These are phyloP conservation scores for Phalanger gymnotis DNA, from an alignment of 2,797 vertebrate species.

Conservation along the genomic window DNA sequence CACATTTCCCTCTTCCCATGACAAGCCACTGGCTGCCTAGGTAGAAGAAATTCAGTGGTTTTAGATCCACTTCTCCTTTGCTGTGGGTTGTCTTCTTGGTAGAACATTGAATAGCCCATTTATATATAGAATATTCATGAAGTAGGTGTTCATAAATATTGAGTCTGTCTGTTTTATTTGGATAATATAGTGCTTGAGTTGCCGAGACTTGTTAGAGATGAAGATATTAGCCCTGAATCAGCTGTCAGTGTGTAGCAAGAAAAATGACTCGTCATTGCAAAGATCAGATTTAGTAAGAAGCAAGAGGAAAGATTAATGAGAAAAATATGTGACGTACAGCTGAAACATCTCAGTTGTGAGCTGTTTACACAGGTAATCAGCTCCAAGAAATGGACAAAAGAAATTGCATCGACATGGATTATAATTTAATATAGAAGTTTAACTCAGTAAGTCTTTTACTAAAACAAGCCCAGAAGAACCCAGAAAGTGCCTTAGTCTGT, in stretches of 20 bases:
- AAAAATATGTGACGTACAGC: neutral
- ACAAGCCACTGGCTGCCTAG: neutral
- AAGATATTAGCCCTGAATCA: neutral
- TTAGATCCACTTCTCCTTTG: conserved; percentile 51
- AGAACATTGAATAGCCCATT: conserved; percentile 40
- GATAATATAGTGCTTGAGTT: neutral
- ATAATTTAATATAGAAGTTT: neutral
- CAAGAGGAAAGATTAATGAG: neutral
- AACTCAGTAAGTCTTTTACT: neutral
- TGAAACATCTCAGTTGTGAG: neutral
- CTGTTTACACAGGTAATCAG: neutral
- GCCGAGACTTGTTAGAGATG: neutral
- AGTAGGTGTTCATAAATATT: conserved; percentile 54
- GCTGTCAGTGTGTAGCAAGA: neutral
- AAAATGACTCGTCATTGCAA: neutral
- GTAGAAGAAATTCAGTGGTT: conserved; percentile 54
- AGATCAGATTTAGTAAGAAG: neutral
- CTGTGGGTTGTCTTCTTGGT: conserved; percentile 41
- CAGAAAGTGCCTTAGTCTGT: neutral
- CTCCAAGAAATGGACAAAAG: neutral
- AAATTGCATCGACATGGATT: neutral
- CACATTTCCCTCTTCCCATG: conserved; percentile 32
- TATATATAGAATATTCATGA: conserved; percentile 45
- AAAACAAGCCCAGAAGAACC: neutral
- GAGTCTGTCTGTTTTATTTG: conserved; percentile 39